These are phyloP conservation scores for Hirtodrosophila cameraria DNA, from an alignment of 2,888 invertebrate genomes.

Conservation along the genomic window DNA sequence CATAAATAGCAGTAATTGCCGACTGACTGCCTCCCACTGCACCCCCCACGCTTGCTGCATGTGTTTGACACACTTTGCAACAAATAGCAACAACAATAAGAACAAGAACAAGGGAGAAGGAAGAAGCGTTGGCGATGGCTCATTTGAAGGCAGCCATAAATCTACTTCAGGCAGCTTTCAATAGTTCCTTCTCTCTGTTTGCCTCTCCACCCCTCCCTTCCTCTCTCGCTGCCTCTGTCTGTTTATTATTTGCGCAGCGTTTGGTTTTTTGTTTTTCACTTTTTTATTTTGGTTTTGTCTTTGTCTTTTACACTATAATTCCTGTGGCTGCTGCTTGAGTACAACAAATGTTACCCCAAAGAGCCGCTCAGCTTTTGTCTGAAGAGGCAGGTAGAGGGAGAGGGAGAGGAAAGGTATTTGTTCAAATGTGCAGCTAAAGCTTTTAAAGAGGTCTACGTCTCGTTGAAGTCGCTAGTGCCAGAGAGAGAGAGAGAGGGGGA, in stretches of 20 bases:
- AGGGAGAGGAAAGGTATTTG: constrained; percentile 7
- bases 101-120: constrained; percentile 28
- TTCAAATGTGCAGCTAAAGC: constrained; percentile 45
- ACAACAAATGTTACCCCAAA: constrained; percentile 41
- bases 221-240: constrained; percentile 17
- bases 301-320: constrained; percentile 50
- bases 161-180: constrained; percentile 74
- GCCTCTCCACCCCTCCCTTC: too few species aligned
- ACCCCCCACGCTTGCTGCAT: constrained; percentile 33
- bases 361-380: constrained; percentile 34
- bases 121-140: constrained; percentile 22
- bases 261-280: constrained; percentile 12
- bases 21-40: constrained; percentile 30
- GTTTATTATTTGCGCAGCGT: constrained; percentile 23
- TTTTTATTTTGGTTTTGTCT: constrained; percentile 35
- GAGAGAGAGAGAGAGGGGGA: too few species aligned
- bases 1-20: constrained; percentile 77
- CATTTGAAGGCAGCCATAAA: constrained; percentile 71
- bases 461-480: constrained; percentile 2
- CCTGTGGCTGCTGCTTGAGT: constrained; percentile 41
- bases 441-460: constrained; percentile 27
- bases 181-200: constrained; percentile 48
- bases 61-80: constrained; percentile 73
- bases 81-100: constrained; percentile 32
- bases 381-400: not conserved